Percentiles rank a stretch among this genome's conserved stretches.
phyloP scores from a whole-genome alignment of 1,140 invertebrate genomes.

The Sitophilus oryzae region DNA sequence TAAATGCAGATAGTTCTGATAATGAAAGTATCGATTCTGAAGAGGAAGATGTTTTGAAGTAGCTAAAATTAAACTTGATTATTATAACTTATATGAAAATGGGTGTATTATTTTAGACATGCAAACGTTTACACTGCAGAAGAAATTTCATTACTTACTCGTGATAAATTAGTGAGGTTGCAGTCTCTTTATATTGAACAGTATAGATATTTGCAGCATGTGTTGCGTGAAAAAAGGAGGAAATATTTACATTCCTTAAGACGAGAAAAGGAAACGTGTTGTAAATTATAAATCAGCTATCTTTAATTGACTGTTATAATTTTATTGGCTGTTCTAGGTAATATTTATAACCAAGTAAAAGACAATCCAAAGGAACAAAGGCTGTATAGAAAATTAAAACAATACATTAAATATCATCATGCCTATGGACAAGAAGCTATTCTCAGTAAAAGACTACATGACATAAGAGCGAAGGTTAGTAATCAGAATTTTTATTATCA shows the following conservation, averaged over 20 bases:
- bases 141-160: conserved; percentile 72
- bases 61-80: conserved; percentile 36
- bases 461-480: conserved; percentile 62
- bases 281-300: conserved; percentile 52
- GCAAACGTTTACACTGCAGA: conserved; percentile 83
- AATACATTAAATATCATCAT: conserved; percentile 70
- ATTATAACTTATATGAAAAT: conserved; percentile 8
- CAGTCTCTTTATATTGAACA: conserved; percentile 81
- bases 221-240: conserved; percentile 65
- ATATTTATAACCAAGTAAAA: conserved; percentile 64
- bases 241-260: conserved; percentile 69
- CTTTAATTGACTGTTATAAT: neutral
- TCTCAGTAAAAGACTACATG: conserved; percentile 71
- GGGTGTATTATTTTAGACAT: conserved; percentile 57
- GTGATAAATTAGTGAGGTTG: conserved; percentile 69
- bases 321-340: conserved; percentile 50
- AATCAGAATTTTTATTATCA: neutral
- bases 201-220: conserved; percentile 66
- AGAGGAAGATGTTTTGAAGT: conserved; percentile 73
- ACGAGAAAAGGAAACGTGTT: conserved; percentile 72
- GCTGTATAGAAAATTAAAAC: conserved; percentile 74
- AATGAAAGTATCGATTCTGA: conserved; percentile 73
- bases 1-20: conserved; percentile 64
- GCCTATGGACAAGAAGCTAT: conserved; percentile 73
- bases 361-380: conserved; percentile 63